Evolutionary conservation across 2,888 invertebrate species (phyloP).

Genomic region (Hyposoter dolosus): DNA sequence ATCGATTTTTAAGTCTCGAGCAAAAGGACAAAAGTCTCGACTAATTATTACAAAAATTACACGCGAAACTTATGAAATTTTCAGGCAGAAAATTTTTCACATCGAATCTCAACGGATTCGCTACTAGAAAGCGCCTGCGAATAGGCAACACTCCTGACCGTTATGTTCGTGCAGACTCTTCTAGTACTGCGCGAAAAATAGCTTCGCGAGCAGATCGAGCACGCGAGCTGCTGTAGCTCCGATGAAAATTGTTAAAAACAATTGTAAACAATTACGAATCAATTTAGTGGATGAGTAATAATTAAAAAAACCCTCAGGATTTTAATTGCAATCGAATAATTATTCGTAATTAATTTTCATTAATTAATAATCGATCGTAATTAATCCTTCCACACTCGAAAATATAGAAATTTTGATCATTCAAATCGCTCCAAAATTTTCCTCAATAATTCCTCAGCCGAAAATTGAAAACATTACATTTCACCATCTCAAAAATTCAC

Average conservation of each 20-base stretch:
- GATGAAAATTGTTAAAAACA: neutral
- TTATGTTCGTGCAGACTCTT: constrained; percentile 51
- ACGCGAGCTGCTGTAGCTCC: neutral
- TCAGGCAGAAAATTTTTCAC: neutral
- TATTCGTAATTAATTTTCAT: neutral
- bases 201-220: neutral
- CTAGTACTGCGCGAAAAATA: neutral
- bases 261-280: neutral
- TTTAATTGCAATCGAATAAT: neutral
- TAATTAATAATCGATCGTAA: no score
- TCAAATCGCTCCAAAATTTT: no score
- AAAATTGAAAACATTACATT: no score
- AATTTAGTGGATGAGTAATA: neutral
- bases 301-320: neutral
- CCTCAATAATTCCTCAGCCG: no score
- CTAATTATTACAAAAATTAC: neutral
- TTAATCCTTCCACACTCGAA: no score
- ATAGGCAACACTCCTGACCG: constrained; percentile 75
- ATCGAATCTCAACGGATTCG: neutral
- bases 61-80: neutral
- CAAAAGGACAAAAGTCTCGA: neutral
- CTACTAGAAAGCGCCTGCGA: constrained; percentile 70
- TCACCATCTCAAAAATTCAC: no score
- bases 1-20: neutral
- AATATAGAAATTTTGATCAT: no score